phyloP scores from a whole-genome alignment of 1,140 invertebrate genomes.

The Daktulosphaira vitifoliae region DNA sequence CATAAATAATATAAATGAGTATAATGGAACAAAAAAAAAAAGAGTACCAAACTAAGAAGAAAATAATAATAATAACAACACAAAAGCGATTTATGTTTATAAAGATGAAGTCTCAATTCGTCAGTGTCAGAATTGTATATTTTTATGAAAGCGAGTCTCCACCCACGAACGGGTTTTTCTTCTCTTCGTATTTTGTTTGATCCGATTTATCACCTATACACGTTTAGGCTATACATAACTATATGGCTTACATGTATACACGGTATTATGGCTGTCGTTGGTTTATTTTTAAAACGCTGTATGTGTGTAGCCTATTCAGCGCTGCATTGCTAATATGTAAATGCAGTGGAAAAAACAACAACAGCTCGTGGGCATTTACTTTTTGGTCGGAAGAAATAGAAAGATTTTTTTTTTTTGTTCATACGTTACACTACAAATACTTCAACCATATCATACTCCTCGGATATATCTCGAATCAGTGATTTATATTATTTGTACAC shows the following conservation, averaged over 20 bases:
- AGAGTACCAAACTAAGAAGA: not conserved
- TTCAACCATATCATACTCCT: too few relatives aligned
- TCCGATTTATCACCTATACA: slow-evolving; percentile 32
- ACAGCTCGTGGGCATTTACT: slow-evolving; percentile 16
- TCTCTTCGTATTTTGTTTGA: slow-evolving; percentile 3
- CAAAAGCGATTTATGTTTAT: slow-evolving; percentile 31
- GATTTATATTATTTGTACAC: too few relatives aligned
- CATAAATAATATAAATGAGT: slow-evolving; percentile 32
- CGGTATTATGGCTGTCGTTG: slow-evolving; percentile 10
- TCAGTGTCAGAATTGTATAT: slow-evolving; percentile 26
- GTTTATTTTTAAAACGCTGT: slow-evolving; percentile 15
- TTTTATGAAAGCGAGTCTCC: slow-evolving; percentile 15
- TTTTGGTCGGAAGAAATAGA: not conserved
- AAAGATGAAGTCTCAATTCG: slow-evolving; percentile 29
- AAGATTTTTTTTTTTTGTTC: too few relatives aligned
- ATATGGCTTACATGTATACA: not conserved
- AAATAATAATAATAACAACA: slow-evolving; percentile 27
- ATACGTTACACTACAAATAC: too few relatives aligned
- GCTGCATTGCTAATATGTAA: slow-evolving; percentile 18
- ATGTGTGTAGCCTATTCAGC: slow-evolving; percentile 10
- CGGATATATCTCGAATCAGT: too few relatives aligned
- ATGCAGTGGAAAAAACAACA: slow-evolving; percentile 19
- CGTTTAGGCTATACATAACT: too few relatives aligned
- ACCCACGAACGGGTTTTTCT: slow-evolving; percentile 32
- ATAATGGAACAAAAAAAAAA: slow-evolving; percentile 25